Evolutionary conservation across 2,113 vertebrate genomes (phyloP), one percentile per base, ranked within the genome.

Genomic region (Thalassoma bifasciatum): DNA sequence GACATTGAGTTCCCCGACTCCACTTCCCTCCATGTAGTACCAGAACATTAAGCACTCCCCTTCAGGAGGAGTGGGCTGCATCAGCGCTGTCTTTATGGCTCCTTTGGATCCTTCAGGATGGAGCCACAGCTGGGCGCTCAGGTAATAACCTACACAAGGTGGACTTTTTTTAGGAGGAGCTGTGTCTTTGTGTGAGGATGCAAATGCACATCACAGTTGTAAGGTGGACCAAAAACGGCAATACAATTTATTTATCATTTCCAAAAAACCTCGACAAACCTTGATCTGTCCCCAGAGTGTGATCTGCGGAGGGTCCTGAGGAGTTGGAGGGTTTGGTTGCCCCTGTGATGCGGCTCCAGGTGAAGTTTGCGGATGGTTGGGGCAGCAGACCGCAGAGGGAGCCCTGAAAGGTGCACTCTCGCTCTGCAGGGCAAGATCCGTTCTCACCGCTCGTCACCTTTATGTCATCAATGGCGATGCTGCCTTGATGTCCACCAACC

Each of bases 341-440:
- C 6, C 93, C 93, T 0, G 59, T 93, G 30, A 79, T 81, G 47
- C 93, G 86, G 22, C 54, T 77, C 93, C 93, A 95, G 79, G 21
- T 69, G 61, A 87, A 92, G 56, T 77, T 36, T 54, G 89, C 68
- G 9, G 82, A 60, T 0, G 74, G 54, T 10, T 86, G 77, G 2
- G 78, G 67, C 72, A 66, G 72, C 54, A 95, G 67, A n/a, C 92
- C 92, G 16, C 94, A 95, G n/a, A 92, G 79, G 38, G 93, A 94
- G 12, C 83, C 89, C 74, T 95, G 92, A 72, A 95, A 95, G 54
- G 92, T 93, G 87, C 94, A 95, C 78, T 94, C 94, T 36, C 88
- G 88, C 77, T 95, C 94, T 36, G 92, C 66, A 0, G 91, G 90
- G 69, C 94, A 95, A 0, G 87, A 88, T 21, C 86, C 90, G n/a